Conservation (phyloP, 2,113 vertebrate species). For the Paraplagusia blochii region DNA sequence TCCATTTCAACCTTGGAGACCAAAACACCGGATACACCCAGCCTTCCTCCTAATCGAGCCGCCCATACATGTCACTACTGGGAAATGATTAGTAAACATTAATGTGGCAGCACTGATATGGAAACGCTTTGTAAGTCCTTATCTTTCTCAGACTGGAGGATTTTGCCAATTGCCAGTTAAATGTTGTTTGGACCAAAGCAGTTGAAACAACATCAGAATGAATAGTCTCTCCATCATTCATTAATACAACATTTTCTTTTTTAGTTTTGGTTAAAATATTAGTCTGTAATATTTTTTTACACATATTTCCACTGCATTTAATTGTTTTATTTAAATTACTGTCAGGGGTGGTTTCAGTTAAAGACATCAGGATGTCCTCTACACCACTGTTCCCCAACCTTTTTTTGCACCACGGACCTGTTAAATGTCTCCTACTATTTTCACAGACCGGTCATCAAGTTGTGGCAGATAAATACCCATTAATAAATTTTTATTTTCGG, state of each 20-base stretch:
- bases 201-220: conserved; percentile 8
- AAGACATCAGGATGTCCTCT: too few relatives aligned
- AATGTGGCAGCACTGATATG: conserved; percentile 32
- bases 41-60: conserved; percentile 33
- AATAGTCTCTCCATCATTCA: conserved; percentile 11
- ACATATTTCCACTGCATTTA: too few relatives aligned
- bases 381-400: too few relatives aligned
- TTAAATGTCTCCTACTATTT: too few relatives aligned
- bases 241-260: conserved; percentile 25
- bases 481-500: too few relatives aligned
- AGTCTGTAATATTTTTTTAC: too few relatives aligned
- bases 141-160: conserved; percentile 5
- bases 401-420: too few relatives aligned
- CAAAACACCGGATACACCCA: conserved; percentile 42
- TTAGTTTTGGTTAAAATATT: too few relatives aligned
- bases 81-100: conserved; percentile 58
- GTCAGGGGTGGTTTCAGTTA: too few relatives aligned
- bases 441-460: too few relatives aligned
- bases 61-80: conserved; percentile 56
- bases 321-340: too few relatives aligned
- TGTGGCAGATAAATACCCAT: too few relatives aligned
- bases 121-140: conserved; percentile 13
- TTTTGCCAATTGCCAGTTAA: conserved; percentile 9
- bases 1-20: conserved; percentile 72
- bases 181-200: conserved; percentile 11